Conservation (phyloP, 2,888 invertebrate genomes). For the Neoscelio sp. region DNA sequence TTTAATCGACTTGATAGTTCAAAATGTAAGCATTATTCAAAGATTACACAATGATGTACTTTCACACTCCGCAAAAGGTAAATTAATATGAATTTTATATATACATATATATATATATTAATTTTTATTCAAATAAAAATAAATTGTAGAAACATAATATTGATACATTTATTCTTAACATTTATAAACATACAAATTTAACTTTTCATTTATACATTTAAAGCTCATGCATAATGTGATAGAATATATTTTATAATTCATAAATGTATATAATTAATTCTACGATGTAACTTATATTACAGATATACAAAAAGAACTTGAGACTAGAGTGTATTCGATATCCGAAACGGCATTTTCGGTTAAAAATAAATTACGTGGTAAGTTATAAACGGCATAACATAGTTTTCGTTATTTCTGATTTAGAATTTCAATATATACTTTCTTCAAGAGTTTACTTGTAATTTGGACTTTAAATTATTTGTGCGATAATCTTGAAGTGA, state of each 20-base stretch:
- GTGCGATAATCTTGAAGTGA: no score
- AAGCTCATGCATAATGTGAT: no score
- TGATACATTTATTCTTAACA: no score
- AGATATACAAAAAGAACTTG: constrained; percentile 87
- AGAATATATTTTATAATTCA: no score
- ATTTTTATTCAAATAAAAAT: not conserved
- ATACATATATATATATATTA: not conserved
- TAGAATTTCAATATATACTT: no score
- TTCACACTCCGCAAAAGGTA: constrained; percentile 80
- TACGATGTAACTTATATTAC: no score
- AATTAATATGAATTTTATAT: constrained; percentile 24
- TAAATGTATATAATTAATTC: not conserved
- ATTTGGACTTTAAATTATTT: no score
- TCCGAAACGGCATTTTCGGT: constrained; percentile 84
- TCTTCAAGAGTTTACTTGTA: no score
- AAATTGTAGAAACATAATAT: no score
- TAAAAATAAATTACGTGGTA: constrained; percentile 85
- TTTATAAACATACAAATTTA: no score
- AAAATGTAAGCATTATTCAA: constrained; percentile 80
- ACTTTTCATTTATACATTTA: no score
- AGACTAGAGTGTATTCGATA: constrained; percentile 84
- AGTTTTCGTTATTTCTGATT: no score
- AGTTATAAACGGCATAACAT: constrained; percentile 65
- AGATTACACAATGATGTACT: constrained; percentile 83
- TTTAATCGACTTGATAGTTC: constrained; percentile 78